phyloP scores from a whole-genome alignment of 2,113 vertebrate genomes.

The Mirza zaza region DNA sequence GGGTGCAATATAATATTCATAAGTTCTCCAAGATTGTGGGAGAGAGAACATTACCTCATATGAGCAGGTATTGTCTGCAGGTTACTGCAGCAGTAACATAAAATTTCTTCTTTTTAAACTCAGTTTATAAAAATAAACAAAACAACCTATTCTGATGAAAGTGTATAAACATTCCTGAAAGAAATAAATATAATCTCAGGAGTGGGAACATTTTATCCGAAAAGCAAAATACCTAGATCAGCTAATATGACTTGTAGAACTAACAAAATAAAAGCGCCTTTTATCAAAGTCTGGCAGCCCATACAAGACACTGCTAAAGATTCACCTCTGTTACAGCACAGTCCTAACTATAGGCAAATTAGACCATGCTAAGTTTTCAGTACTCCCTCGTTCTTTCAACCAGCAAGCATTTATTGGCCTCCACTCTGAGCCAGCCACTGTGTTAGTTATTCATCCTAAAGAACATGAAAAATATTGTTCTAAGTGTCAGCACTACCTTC shows the following conservation, averaged over 20 bases:
- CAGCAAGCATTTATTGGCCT: background rate
- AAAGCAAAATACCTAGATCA: conserved; percentile 21
- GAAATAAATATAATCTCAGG: conserved; percentile 7
- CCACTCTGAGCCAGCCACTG: background rate
- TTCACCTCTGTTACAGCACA: too few relatives aligned
- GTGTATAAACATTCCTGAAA: background rate
- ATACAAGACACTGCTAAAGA: background rate
- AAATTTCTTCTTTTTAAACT: background rate
- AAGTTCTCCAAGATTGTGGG: background rate
- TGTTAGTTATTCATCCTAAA: conserved; percentile 52
- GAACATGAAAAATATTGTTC: conserved; percentile 73
- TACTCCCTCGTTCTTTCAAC: background rate
- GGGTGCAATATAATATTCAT: background rate
- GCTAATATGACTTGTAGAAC: background rate
- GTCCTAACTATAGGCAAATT: background rate
- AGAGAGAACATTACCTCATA: background rate
- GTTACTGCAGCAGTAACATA: background rate
- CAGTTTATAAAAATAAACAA: conserved; percentile 13
- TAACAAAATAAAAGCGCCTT: background rate
- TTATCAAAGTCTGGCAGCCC: background rate
- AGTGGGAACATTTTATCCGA: background rate
- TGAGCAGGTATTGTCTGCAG: background rate
- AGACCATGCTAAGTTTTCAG: background rate
- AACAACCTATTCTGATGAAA: background rate
- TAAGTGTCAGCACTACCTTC: conserved; percentile 62